Base-by-base conservation (phyloP, 2,113 vertebrate genomes). In the Vulpes ferrilata region DNA sequence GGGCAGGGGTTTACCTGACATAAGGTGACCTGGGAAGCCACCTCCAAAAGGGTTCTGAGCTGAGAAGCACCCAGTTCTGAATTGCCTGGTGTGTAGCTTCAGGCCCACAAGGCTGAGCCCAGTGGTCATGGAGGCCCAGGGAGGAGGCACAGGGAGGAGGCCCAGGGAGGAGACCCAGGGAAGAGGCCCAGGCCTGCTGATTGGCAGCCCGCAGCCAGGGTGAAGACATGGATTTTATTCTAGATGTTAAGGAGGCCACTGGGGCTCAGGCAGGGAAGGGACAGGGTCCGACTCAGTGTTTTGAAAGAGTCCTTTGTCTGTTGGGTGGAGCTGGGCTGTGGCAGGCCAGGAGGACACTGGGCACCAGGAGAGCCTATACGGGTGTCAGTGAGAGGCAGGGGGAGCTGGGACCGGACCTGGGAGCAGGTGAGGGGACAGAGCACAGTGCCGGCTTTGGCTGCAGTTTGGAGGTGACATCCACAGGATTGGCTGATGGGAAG, bases 401-500 rank as follows among this genome's bases (percentile, higher is more conserved):
- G 17, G 19, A 35, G 67, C 88, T 55, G 16, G 11, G 67, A 9
- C 25, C 30, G 20, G 81, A 7, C 38, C 11, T n/a, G 32, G 65
- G 43, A 17, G 64, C 9, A 23, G 76, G 55, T 1, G 0, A 5
- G 23, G 83, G 48, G 30, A 5, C 32, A 7, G 27, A 32, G 22
- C 32, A 4, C 13, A 0, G 65, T 2, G 16, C 1, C 1, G 22
- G 60, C 25, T 27, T n/a, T 7, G 10, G 22, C 69, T 38, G 2
- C 2, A 19, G 25, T 22, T 19, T 15, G 13, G 23, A 53, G 80
- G 64, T 23, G 13, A 19, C 5, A 25, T 5, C 20, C 2, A 0
- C 32, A 15, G 6, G 74, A 8, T 5, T 55, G 19, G 7, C 32
- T 15, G 27, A 2, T 12, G 55, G 15, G 53, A 80, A 38, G 23